These are phyloP conservation scores for Neostethus bicornis DNA, from an alignment of 2,797 vertebrate species.

Conservation along the genomic window DNA sequence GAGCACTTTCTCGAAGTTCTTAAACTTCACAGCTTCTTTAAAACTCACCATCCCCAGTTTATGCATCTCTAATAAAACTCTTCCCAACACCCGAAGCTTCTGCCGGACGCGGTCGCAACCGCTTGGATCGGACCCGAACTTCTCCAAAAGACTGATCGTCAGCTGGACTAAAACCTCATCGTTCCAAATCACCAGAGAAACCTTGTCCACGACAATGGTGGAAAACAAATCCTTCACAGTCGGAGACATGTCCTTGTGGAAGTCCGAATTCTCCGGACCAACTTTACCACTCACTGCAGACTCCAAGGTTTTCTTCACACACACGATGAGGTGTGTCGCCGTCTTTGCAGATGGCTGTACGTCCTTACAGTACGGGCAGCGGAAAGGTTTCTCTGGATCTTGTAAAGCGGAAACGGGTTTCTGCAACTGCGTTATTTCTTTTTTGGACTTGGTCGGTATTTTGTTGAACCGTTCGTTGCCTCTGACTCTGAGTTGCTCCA, in stretches of 20 bases:
- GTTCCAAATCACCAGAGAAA: constrained; percentile 28
- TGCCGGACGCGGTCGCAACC: constrained; percentile 30
- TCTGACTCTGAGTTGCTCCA: constrained; percentile 34
- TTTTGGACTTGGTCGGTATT: too few species aligned
- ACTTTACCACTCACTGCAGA: neutral
- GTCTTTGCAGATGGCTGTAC: neutral
- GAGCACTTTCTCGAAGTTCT: constrained; percentile 47
- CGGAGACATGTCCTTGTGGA: constrained; percentile 34
- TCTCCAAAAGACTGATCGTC: constrained; percentile 35
- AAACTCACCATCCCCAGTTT: constrained; percentile 35
- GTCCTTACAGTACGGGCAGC: constrained; percentile 55
- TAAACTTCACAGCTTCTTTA: constrained; percentile 42
- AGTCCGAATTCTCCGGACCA: neutral
- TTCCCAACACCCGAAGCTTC: constrained; percentile 55
- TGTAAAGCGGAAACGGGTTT: too few species aligned
- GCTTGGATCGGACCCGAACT: constrained; percentile 12
- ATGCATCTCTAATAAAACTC: constrained; percentile 45
- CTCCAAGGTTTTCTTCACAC: neutral
- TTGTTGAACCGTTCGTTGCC: constrained; percentile 60
- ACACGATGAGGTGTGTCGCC: constrained; percentile 31
- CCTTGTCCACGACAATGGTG: constrained; percentile 45
- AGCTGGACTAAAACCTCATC: constrained; percentile 53
- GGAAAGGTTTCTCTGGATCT: too few species aligned
- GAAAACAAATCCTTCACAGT: too few species aligned
- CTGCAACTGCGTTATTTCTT: too few species aligned